Evolutionary conservation across 2,113 vertebrate species (phyloP), one percentile per base, ranked within the genome.

Genomic region (Limnothrissa miodon): DNA sequence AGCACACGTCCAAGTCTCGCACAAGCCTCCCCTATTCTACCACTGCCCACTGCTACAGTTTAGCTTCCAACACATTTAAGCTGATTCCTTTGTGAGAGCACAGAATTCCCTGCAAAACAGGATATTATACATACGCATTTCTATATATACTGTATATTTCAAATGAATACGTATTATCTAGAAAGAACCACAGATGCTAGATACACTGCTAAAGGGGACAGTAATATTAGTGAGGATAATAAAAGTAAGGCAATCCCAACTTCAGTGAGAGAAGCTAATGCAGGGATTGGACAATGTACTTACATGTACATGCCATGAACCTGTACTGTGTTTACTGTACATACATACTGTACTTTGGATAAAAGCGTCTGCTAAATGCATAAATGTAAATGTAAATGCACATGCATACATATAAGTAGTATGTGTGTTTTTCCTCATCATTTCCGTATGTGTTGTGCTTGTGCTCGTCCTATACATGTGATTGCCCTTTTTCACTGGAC

Each of bases 381-480:
- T n/a, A n/a, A n/a, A n/a, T n/a, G n/a, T n/a, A n/a, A n/a, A n/a
- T n/a, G n/a, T n/a, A n/a, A n/a, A n/a, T n/a, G n/a, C n/a, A 42
- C 42, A 42, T 42, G 42, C 42, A 2, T 42, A 42, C 42, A 42
- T 42, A 42, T 6, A 42, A 4, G 42, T 42, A 6, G 42, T 42
- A 42, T 42, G 42, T 56, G 21, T 5, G 21, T 7, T 21, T 56
- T 56, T 56, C 19, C 5, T 56, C 17, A 4, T 51, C 48, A 23
- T 56, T 56, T 56, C 3, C 7, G 7, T 56, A 44, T 79, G 79
- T 78, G 9, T 84, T 86, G 82, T 56, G 51, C 21, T 56, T 56
- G 19, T 56, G 51, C 4, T 56, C 1, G 51, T 23, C 51, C 23
- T 56, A 23, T 56, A 56, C 21, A 56, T 56, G 51, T 56, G 6